Evolutionary conservation across 2,113 vertebrate species (phyloP), one percentile per base, ranked within the genome.

Genomic region (Campylomormyrus numenius): DNA sequence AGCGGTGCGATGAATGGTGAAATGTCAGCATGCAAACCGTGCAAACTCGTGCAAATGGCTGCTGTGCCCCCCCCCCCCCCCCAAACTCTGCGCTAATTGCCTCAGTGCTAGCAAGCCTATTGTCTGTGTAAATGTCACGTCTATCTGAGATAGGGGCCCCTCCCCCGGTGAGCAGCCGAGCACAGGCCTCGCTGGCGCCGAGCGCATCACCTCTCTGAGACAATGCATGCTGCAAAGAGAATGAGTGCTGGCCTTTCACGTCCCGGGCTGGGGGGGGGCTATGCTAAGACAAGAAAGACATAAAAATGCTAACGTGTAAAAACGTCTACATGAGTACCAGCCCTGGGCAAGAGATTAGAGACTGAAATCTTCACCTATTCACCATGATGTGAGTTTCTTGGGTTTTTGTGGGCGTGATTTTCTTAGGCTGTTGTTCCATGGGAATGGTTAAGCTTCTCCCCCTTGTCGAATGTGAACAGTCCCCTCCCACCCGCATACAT

Each of bases 71-170:
- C 31, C 2, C 19, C 31, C 31, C 27, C 49, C 70, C 77, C 49
- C 46, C 80, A 70, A 66, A 66, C 62, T 88, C 88, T 46, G 48
- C 58, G 91, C 91, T 94, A 94, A 95, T 94, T 94, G 91, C 92
- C 74, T 84, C 85, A 77, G 84, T 77, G 52, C 87, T 74, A 88
- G 89, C 80, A 92, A 93, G 91, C n/a, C 31, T 92, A 92, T 93
- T 89, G 91, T 90, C 27, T 90, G 56, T 91, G 88, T 94, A 94
- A 94, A 95, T 94, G 93, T 94, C 94, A 94, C 89, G 35, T 91
- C 92, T 91, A 91, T 90, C 92, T 91, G 92, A 91, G 91, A 91
- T 91, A 91, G 58, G 39, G 89, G 91, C 92, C 58, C 85, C 50
- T 92, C 58, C 85, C 50, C 42, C 89, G 27, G 53, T 90, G 46